phyloP scores from a whole-genome alignment of 2,113 vertebrate species.

The Himantopus leucocephalus region DNA sequence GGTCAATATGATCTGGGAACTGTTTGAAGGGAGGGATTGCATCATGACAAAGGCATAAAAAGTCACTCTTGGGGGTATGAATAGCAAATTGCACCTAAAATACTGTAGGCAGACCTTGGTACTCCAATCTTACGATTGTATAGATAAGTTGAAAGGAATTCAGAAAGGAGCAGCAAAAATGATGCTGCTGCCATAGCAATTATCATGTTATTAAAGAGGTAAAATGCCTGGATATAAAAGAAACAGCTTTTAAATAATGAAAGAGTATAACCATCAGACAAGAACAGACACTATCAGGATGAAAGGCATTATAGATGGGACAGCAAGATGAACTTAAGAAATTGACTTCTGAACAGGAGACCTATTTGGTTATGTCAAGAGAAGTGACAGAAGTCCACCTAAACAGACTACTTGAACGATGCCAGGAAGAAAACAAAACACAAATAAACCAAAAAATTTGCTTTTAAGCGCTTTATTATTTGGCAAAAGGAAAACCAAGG shows the following conservation, averaged over 20 bases:
- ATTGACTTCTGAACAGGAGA: not conserved
- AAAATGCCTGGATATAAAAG: not conserved
- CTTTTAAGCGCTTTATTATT: not conserved
- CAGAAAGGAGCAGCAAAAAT: not conserved
- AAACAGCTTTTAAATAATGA: not conserved
- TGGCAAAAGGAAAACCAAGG: not conserved
- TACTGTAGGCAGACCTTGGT: not conserved
- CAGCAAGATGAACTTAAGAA: not conserved
- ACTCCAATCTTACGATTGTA: not conserved
- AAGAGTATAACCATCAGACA: not conserved
- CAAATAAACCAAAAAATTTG: not conserved
- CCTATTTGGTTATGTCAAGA: not conserved
- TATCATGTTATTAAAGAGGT: not conserved
- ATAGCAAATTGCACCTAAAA: not conserved
- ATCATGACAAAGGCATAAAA: not conserved
- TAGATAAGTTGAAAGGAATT: not conserved
- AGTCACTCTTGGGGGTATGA: not conserved
- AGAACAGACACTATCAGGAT: not conserved
- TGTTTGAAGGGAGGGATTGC: not conserved
- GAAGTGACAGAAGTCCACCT: not conserved
- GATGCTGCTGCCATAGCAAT: not conserved
- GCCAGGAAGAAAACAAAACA: not conserved
- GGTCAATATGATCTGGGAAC: not conserved
- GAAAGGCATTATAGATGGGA: not conserved
- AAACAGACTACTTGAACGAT: not conserved